A percentile compares a stretch with the other conserved stretches of the same genome.
Conservation (phyloP, 1,140 invertebrate genomes). For the Bombus waltoni region DNA sequence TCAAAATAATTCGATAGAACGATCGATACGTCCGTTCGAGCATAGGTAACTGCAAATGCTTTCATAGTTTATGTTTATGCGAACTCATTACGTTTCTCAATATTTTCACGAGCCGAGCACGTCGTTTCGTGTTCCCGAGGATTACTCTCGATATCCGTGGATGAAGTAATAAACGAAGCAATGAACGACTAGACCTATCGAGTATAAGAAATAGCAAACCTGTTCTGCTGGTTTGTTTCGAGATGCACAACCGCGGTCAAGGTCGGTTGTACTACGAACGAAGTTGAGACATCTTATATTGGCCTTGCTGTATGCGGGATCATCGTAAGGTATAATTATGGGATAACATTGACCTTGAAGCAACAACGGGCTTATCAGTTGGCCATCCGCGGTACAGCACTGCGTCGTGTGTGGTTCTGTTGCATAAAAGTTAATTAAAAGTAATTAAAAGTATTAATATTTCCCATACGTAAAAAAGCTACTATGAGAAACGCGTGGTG, state of each 20-base stretch:
- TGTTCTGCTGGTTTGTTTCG: conserved; percentile 88
- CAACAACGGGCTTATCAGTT: conserved; percentile 73
- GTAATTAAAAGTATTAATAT: not conserved
- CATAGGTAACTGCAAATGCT: not conserved
- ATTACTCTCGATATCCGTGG: not conserved
- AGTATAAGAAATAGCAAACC: conserved; percentile 77
- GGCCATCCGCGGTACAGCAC: conserved; percentile 88
- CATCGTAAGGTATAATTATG: conserved; percentile 91
- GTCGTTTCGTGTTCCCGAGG: not conserved
- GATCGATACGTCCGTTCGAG: not conserved
- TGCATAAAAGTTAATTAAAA: not conserved
- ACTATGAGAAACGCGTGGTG: rapidly evolving
- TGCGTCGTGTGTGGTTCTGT: conserved; percentile 86
- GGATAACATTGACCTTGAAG: conserved; percentile 88
- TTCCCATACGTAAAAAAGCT: not conserved
- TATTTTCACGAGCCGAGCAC: not conserved
- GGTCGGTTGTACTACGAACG: conserved; percentile 89
- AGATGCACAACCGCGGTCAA: conserved; percentile 86
- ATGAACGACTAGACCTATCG: conserved; percentile 2
- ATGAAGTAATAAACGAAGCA: conserved; percentile 28
- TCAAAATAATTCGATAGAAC: not conserved
- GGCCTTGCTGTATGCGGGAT: conserved; percentile 89
- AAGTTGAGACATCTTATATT: conserved; percentile 93
- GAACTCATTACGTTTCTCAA: not conserved
- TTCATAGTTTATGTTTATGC: too few relatives aligned